These are phyloP conservation scores for Drosophila murphyi DNA, from an alignment of 1,140 invertebrate genomes.

Conservation along the genomic window DNA sequence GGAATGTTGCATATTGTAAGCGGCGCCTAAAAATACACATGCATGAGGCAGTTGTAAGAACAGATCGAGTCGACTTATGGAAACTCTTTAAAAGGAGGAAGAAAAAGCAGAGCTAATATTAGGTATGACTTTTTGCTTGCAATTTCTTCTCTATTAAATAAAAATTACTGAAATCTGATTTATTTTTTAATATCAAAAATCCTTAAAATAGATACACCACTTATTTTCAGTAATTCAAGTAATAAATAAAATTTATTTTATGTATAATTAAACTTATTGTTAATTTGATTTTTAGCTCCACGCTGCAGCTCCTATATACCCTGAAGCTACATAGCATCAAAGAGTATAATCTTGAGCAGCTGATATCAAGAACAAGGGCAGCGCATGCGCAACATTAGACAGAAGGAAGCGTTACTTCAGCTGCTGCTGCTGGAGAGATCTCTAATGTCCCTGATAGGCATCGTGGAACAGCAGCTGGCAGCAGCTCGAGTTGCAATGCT, in stretches of 20 bases:
- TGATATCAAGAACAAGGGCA: conserved; percentile 33
- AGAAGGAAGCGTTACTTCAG: conserved; percentile 14
- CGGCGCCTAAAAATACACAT: conserved; percentile 4
- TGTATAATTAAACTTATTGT: too few relatives aligned
- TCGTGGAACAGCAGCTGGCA: conserved; percentile 19
- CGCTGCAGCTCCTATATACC: neutral
- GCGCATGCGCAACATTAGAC: conserved; percentile 38
- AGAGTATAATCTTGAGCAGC: conserved; percentile 10
- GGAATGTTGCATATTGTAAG: conserved; percentile 27
- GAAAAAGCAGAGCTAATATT: too few relatives aligned
- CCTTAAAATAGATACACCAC: too few relatives aligned
- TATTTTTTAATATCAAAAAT: too few relatives aligned
- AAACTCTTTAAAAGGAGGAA: too few relatives aligned
- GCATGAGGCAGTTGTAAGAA: neutral
- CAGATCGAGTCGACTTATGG: neutral
- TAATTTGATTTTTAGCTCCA: too few relatives aligned
- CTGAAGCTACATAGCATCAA: neutral
- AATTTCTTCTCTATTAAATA: too few relatives aligned
- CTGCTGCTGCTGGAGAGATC: conserved; percentile 14
- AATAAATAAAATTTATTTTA: too few relatives aligned
- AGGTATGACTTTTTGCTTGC: too few relatives aligned
- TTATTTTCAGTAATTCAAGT: too few relatives aligned
- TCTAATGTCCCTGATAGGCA: conserved; percentile 37
- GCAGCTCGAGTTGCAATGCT: conserved; percentile 30
- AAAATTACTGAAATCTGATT: too few relatives aligned